These are phyloP conservation scores for Polylopha cassiicola DNA, from an alignment of 2,888 invertebrate species.

Conservation along the genomic window DNA sequence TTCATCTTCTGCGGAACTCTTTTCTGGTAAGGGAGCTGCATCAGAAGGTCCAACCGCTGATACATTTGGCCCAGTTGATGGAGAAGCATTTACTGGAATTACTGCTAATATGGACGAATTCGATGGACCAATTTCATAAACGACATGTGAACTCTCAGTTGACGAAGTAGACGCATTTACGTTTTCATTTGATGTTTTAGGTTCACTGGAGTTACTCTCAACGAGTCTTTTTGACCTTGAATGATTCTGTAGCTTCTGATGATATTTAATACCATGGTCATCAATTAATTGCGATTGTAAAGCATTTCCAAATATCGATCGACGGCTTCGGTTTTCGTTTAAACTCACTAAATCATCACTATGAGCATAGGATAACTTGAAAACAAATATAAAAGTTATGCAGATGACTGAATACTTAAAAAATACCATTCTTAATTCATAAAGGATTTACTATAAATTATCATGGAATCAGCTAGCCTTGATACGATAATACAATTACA, in stretches of 20 bases:
- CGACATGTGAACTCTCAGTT: slow-evolving; percentile 46
- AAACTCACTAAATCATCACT: slow-evolving; percentile 1
- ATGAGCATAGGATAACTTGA: slow-evolving; percentile 16
- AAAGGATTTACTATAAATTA: slow-evolving; percentile 9
- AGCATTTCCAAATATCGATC: slow-evolving; percentile 16
- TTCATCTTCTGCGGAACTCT: slow-evolving; percentile 95
- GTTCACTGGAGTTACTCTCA: slow-evolving; percentile 49
- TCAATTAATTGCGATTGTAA: slow-evolving; percentile 17
- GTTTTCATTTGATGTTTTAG: slow-evolving; percentile 34
- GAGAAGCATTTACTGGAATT: slow-evolving; percentile 52
- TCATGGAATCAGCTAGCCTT: slow-evolving; percentile 4
- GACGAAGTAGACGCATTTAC: slow-evolving; percentile 37
- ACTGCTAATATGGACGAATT: slow-evolving; percentile 51
- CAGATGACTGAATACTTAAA: slow-evolving; percentile 19
- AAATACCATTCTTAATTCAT: slow-evolving; percentile 16
- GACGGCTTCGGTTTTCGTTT: slow-evolving; percentile 14
- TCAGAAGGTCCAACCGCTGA: slow-evolving; percentile 80
- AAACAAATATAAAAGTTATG: slow-evolving; percentile 14
- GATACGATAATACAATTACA: too few species aligned
- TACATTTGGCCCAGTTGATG: slow-evolving; percentile 47
- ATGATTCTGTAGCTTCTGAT: slow-evolving; percentile 26
- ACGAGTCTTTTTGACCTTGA: slow-evolving; percentile 55
- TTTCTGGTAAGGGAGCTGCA: slow-evolving; percentile 88
- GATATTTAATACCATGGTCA: slow-evolving; percentile 17
- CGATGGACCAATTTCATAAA: slow-evolving; percentile 55